A percentile compares a stretch with the other conserved stretches of the same genome.
phyloP scores from a whole-genome alignment of 2,113 vertebrate genomes.

The Heliornis fulica region DNA sequence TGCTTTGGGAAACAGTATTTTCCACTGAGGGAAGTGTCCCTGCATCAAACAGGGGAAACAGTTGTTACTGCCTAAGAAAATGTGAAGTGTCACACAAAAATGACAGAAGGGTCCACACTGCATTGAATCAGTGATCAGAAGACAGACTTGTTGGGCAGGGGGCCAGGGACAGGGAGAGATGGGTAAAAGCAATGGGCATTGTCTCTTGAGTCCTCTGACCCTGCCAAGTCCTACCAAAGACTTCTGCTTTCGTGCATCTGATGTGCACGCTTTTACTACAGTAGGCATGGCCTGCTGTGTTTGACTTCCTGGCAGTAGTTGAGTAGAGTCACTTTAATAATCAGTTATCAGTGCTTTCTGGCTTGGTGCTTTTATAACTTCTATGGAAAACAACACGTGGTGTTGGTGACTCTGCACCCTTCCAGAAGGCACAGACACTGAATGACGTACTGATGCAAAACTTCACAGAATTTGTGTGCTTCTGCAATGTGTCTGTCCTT shows the following conservation, averaged over 20 bases:
- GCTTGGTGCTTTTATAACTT: neutral
- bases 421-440: neutral
- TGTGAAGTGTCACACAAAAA: neutral
- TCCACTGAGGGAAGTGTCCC: neutral
- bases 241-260: neutral
- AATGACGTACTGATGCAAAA: neutral
- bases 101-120: too few relatives aligned
- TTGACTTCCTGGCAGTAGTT: neutral
- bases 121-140: too few relatives aligned
- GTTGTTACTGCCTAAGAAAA: neutral
- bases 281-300: neutral
- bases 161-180: too few relatives aligned
- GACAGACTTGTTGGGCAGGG: too few relatives aligned
- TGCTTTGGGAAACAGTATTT: neutral
- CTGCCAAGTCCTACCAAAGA: neutral
- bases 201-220: neutral
- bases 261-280: rapidly evolving
- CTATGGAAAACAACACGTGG: rapidly evolving
- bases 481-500: neutral
- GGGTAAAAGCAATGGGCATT: neutral
- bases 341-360: neutral
- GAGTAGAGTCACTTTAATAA: neutral
- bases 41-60: neutral
- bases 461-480: neutral
- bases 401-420: rapidly evolving